Conservation (phyloP, 2,797 vertebrate species). For the Petrocephalus sullivani region DNA sequence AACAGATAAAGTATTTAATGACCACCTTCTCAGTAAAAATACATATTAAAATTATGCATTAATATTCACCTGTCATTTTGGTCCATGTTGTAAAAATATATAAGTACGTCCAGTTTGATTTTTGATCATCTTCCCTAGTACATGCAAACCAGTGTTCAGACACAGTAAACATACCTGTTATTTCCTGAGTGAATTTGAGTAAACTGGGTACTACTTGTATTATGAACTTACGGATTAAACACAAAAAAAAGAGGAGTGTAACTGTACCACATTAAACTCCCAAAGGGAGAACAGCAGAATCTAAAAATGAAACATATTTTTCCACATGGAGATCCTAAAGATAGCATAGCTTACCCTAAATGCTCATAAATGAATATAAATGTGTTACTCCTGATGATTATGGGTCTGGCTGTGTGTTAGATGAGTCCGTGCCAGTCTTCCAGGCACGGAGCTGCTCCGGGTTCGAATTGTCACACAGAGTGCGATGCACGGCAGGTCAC, state of each 20-base stretch:
- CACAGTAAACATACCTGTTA: not conserved
- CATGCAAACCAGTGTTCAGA: not conserved
- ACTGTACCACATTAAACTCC: not conserved
- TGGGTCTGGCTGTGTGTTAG: not conserved
- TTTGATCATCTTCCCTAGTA: not conserved
- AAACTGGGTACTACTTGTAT: not conserved
- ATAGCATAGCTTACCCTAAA: not conserved
- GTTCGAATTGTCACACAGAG: not conserved
- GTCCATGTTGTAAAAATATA: not conserved
- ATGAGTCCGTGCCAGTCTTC: not conserved
- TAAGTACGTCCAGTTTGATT: not conserved
- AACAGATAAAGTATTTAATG: slow-evolving; percentile 8
- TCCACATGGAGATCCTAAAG: not conserved
- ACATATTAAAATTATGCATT: slow-evolving; percentile 1
- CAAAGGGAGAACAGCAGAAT: not conserved
- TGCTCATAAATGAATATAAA: not conserved
- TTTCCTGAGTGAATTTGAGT: not conserved
- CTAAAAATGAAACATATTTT: not conserved
- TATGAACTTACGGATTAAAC: not conserved
- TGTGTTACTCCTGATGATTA: not conserved
- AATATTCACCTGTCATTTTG: not conserved
- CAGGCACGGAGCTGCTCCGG: not conserved
- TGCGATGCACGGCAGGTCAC: not conserved
- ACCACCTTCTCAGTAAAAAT: not conserved
- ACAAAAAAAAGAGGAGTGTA: not conserved